A percentile compares a stretch with the other conserved stretches of the same genome.
These are phyloP conservation scores for Brachyistius frenatus DNA, from an alignment of 2,113 vertebrate genomes.

Conservation along the genomic window DNA sequence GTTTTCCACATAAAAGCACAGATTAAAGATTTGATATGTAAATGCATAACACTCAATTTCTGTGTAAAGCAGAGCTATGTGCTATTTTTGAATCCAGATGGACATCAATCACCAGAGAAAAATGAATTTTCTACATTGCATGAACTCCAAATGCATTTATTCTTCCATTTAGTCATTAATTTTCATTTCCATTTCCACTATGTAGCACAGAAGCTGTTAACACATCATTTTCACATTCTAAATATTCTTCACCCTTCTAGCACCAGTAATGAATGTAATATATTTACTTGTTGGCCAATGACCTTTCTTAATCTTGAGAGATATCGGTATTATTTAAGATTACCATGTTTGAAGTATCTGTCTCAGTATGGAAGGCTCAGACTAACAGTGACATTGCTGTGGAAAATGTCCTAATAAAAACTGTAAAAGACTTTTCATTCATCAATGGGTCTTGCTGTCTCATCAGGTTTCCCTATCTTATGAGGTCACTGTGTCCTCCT, in stretches of 20 bases:
- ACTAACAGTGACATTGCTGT: not conserved
- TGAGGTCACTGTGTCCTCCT: no score
- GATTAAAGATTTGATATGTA: constrained; percentile 19
- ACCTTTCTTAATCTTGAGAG: no score
- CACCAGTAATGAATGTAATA: not conserved
- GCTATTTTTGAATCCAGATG: constrained; percentile 24
- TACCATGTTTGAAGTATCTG: no score
- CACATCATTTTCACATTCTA: constrained; percentile 8
- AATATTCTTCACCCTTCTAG: not conserved
- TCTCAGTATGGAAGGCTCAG: no score
- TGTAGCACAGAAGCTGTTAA: not conserved
- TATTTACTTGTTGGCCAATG: not conserved
- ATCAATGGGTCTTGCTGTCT: no score
- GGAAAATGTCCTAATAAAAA: not conserved
- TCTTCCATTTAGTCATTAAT: not conserved
- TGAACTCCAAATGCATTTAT: not conserved
- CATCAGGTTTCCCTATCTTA: no score
- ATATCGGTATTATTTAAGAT: no score
- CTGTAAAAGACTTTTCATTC: no score
- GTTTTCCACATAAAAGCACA: constrained; percentile 32
- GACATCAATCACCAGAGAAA: constrained; percentile 1
- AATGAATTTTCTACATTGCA: not conserved
- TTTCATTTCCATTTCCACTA: constrained; percentile 9
- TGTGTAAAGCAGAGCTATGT: constrained; percentile 7
- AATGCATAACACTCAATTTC: constrained; percentile 29